Evolutionary conservation across 1,140 invertebrate genomes (phyloP).

Genomic region (Lepidurus couesii): DNA sequence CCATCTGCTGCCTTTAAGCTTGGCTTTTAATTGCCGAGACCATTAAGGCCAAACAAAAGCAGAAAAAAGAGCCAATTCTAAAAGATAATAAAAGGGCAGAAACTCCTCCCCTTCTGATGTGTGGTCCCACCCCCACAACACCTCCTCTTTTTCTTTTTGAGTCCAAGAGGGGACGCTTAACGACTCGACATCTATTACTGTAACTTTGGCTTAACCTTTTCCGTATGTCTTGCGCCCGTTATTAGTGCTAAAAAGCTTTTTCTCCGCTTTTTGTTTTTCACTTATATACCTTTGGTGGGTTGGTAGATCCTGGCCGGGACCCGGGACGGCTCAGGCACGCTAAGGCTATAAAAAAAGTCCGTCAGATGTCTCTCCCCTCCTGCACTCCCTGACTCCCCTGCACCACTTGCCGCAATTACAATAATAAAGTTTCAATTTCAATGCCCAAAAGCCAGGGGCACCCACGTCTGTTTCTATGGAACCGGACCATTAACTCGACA

Average conservation of each 20-base stretch:
- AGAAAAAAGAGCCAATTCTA: no score
- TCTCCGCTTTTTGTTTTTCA: not conserved
- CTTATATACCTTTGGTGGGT: not conserved
- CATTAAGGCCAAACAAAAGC: no score
- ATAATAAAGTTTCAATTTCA: slow-evolving; percentile 20
- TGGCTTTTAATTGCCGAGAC: no score
- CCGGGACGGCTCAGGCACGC: not conserved
- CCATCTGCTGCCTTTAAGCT: no score
- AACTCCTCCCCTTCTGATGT: no score
- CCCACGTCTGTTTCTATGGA: not conserved
- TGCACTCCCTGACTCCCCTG: not conserved
- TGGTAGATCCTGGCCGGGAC: not conserved
- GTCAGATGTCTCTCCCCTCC: not conserved
- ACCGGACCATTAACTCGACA: not conserved
- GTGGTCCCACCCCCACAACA: no score
- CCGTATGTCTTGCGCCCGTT: not conserved
- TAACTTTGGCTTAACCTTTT: not conserved
- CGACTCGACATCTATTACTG: not conserved
- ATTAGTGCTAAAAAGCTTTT: slow-evolving; percentile 3
- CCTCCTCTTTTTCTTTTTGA: no score
- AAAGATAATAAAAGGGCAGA: no score
- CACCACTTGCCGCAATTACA: not conserved
- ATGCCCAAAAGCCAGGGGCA: not conserved
- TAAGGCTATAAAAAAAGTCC: not conserved
- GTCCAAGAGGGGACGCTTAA: not conserved